Evolutionary conservation across 1,140 invertebrate genomes (phyloP).

Genomic region (Ceratina australensis): DNA sequence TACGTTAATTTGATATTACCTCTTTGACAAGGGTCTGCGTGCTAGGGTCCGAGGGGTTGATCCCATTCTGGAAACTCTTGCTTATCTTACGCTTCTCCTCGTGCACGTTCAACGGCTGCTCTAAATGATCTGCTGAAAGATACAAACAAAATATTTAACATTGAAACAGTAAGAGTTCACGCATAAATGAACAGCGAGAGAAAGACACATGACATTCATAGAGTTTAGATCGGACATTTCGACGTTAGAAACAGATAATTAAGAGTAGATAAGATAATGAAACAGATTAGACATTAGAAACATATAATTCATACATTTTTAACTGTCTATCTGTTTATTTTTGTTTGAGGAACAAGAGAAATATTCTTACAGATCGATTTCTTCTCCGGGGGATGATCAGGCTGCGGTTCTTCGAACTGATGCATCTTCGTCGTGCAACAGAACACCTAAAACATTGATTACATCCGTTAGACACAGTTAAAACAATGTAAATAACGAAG

Average conservation of each 20-base stretch:
- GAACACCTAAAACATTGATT: slow-evolving; percentile 62
- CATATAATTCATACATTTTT: no score
- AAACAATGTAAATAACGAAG: not conserved
- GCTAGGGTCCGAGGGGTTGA: slow-evolving; percentile 75
- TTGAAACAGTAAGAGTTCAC: no score
- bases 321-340: no score
- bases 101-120: slow-evolving; percentile 73
- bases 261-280: no score
- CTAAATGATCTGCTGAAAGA: slow-evolving; percentile 72
- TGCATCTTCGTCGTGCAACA: slow-evolving; percentile 75
- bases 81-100: slow-evolving; percentile 75
- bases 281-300: no score
- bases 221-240: no score
- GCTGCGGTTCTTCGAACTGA: slow-evolving; percentile 71
- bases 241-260: no score
- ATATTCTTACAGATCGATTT: slow-evolving; percentile 75
- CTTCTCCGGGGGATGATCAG: slow-evolving; percentile 74
- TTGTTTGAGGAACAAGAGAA: no score
- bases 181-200: no score
- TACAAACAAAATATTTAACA: not conserved
- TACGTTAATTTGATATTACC: slow-evolving; percentile 53
- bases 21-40: slow-evolving; percentile 76
- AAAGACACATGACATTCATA: no score
- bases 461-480: not conserved
- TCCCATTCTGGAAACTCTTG: slow-evolving; percentile 75